Base-by-base conservation (phyloP, 2,888 invertebrate genomes). In the Andrena dorsata region DNA sequence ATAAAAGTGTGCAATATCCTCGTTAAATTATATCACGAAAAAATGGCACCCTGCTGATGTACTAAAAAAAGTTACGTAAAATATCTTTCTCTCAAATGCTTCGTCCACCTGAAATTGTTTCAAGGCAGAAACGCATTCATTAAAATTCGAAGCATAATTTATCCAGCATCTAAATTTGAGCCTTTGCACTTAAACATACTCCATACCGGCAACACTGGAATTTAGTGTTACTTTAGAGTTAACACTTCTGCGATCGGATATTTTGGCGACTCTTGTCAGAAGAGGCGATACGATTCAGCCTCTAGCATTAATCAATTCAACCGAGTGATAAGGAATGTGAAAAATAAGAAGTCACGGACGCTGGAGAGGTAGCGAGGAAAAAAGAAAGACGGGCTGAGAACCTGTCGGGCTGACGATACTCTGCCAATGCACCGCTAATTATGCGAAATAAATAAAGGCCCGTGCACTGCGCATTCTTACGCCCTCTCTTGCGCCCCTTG, bases 381-480 rank as follows among this genome's bases (percentile, higher is more conserved):
- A 71, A 60, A 65, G 63, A 60, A 70, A 49, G 64, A 61, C 53
- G 30, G 70, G 47, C 64, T 73, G 68, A 79, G 78, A 87, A 88
- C 80, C 84, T 86, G 87, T 81, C 79, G 80, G 73, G 49, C 77
- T 76, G 75, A 79, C 78, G 83, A 75, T 82, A 78, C 82, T 32
- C 70, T 72, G 79, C 63, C 85, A 85, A 85, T 65, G 83, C 80
- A 87, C 82, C 84, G 86, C 83, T 90, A 91, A 91, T 91, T 91
- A 91, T 91, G 91, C 87, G 91, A 91, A 91, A 91, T 91, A 91
- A 91, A 91, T 91, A 91, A 91, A 90, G 91, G 90, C 91, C 91
- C 91, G 91, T 88, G 91, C 87, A 88, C 60, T 61, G 79, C 82
- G 87, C 87, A 89, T 91, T 91, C 89, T 90, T 90, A 88, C 89